Conservation (phyloP, 2,113 vertebrate species). For the Mobula hypostoma region DNA sequence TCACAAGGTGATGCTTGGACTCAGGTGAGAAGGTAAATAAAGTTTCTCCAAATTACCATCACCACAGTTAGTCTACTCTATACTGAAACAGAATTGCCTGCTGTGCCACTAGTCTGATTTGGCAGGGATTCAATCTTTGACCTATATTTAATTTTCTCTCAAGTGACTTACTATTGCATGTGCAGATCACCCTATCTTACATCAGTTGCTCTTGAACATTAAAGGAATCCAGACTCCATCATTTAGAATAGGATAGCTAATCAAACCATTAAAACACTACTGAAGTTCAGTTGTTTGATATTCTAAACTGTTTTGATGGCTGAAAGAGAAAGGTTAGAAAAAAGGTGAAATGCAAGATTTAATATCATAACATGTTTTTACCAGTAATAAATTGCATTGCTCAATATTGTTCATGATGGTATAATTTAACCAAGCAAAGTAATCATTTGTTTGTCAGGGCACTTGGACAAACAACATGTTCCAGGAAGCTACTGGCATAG, state of each 20-base stretch:
- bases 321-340: not conserved
- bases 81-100: not conserved
- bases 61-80: not conserved
- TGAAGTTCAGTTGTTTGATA: not conserved
- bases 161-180: not conserved
- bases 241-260: not conserved
- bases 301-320: not conserved
- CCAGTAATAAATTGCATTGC: not conserved
- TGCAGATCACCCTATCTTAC: not conserved
- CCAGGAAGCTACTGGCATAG: not conserved
- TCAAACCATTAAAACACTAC: not conserved
- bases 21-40: not conserved
- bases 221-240: not conserved
- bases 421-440: not conserved
- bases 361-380: not conserved
- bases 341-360: not conserved
- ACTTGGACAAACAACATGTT: not conserved
- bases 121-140: conserved; percentile 3
- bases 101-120: not conserved
- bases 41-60: not conserved
- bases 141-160: conserved; percentile 27
- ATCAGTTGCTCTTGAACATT: not conserved
- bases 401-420: not conserved
- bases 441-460: not conserved
- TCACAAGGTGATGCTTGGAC: not conserved